Evolutionary conservation across 2,888 invertebrate genomes (phyloP).

Genomic region (Caenorhabditis imperialis): DNA sequence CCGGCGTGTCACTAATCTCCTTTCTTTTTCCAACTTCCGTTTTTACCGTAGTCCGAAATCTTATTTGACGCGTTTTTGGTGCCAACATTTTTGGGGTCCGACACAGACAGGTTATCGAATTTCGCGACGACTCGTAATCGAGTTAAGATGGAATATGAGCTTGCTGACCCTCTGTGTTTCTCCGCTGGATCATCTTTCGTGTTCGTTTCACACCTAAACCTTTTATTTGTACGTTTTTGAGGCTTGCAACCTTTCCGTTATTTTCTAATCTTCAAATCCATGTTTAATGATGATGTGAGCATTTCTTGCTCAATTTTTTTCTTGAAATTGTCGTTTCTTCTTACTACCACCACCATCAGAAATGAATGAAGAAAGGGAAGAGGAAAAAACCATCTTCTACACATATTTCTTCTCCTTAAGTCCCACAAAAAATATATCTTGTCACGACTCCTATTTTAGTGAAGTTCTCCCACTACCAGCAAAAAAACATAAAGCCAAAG

Average conservation of each 20-base stretch:
- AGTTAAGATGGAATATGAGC: conserved; percentile 52
- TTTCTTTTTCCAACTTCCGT: conserved; percentile 9
- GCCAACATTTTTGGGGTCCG: conserved; percentile 14
- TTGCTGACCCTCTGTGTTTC: conserved; percentile 33
- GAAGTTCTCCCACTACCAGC: too few species aligned
- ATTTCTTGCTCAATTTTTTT: conserved; percentile 1
- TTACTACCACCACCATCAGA: conserved; percentile 36
- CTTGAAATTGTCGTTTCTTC: conserved; percentile 6
- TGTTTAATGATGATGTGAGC: not conserved
- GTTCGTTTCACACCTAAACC: conserved; percentile 45
- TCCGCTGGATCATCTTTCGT: conserved; percentile 39
- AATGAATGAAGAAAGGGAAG: conserved; percentile 53
- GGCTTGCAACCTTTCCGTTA: not conserved
- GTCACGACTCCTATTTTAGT: too few species aligned
- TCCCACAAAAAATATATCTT: too few species aligned
- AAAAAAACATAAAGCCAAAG: conserved; percentile 41
- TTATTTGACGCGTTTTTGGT: conserved; percentile 5
- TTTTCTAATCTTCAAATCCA: too few species aligned
- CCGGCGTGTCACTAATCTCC: conserved; percentile 39
- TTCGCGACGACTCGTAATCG: conserved; percentile 42
- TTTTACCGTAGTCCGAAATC: conserved; percentile 19
- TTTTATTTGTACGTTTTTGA: not conserved
- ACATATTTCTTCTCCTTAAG: conserved; percentile 25
- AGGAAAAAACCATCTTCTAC: conserved; percentile 31
- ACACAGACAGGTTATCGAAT: conserved; percentile 44